phyloP scores from a whole-genome alignment of 2,888 invertebrate species.

The Lutraria lutraria region DNA sequence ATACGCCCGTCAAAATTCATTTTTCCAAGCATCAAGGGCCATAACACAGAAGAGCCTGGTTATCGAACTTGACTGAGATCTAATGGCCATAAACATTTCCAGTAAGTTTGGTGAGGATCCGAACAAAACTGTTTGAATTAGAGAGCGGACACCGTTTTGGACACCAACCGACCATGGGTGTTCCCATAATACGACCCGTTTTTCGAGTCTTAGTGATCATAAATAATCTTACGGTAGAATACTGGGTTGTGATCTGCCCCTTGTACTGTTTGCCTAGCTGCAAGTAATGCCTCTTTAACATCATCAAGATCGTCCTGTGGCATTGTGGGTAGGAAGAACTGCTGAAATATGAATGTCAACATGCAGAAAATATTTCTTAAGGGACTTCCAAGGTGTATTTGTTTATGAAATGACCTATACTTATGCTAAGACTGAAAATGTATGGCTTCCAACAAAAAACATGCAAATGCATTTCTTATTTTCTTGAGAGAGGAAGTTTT shows the following conservation, averaged over 20 bases:
- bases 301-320: slow-evolving; percentile 77
- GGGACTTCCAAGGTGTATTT: background rate
- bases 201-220: slow-evolving; percentile 15
- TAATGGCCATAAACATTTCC: too few relatives aligned
- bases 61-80: too few relatives aligned
- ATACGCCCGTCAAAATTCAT: too few relatives aligned
- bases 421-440: too few relatives aligned
- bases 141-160: too few relatives aligned
- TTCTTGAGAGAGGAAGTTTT: background rate
- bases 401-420: background rate
- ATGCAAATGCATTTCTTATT: background rate
- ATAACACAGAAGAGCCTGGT: too few relatives aligned
- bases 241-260: slow-evolving; percentile 63
- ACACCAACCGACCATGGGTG: too few relatives aligned
- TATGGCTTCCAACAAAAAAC: background rate
- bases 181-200: too few relatives aligned
- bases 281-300: slow-evolving; percentile 68
- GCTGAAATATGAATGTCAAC: slow-evolving; percentile 48
- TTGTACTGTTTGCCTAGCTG: slow-evolving; percentile 45
- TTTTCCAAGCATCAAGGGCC: too few relatives aligned
- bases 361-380: background rate
- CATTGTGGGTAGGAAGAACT: slow-evolving; percentile 78
- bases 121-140: too few relatives aligned
- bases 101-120: too few relatives aligned
- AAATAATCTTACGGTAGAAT: slow-evolving; percentile 62